Percentiles rank a stretch among this genome's conserved stretches.
phyloP scores from a whole-genome alignment of 2,113 vertebrate species.

The Emydocephalus ijimae region DNA sequence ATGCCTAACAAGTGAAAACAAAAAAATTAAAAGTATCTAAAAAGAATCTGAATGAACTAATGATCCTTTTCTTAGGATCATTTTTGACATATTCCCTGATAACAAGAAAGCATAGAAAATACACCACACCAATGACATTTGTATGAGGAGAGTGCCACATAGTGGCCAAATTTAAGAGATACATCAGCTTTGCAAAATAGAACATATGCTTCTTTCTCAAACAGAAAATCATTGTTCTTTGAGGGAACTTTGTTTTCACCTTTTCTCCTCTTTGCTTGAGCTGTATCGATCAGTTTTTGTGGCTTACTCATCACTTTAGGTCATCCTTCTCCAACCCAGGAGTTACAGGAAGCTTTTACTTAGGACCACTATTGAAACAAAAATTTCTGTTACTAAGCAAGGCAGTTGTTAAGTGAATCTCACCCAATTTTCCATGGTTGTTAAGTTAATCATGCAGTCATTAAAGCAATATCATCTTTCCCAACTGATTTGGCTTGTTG shows the following conservation, averaged over 20 bases:
- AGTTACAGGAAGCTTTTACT: neutral
- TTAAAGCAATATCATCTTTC: no score
- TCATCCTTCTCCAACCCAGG: neutral
- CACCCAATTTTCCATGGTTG: no score
- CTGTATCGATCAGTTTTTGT: neutral
- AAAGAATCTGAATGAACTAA: neutral
- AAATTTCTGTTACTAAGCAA: no score
- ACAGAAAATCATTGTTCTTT: neutral
- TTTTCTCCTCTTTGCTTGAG: neutral
- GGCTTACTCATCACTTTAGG: neutral
- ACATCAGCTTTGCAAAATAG: neutral
- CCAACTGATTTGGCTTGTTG: no score
- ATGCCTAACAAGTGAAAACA: neutral
- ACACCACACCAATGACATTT: neutral
- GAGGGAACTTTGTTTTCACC: neutral
- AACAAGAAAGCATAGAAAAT: neutral
- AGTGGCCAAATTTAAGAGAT: neutral
- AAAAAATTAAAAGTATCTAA: neutral
- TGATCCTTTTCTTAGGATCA: neutral
- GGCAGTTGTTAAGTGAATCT: no score
- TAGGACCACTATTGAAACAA: no score
- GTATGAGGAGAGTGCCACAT: conserved; percentile 17
- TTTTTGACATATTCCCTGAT: neutral
- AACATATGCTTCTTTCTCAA: neutral
- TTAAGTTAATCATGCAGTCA: no score